Evolutionary conservation across 2,113 vertebrate genomes (phyloP), one percentile per base, ranked within the genome.

Genomic region (Ornithorhynchus anatinus): DNA sequence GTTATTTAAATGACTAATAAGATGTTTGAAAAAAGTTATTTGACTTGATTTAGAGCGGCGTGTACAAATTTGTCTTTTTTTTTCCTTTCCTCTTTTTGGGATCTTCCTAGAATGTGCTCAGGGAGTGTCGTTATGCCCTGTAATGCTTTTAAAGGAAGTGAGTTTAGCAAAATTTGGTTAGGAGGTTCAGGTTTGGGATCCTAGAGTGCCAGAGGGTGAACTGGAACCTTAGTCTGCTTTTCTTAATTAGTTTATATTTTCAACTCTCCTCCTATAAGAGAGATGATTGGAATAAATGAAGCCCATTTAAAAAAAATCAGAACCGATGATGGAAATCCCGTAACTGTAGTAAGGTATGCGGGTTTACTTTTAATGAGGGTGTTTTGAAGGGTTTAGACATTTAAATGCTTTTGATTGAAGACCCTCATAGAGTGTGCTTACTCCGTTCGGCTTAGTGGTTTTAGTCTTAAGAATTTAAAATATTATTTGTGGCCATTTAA

Each of bases 251-350:
- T 16, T 4, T 48, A 48, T 27, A 15, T 48, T 48, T 48, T 22
- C 29, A 48, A 5, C 29, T 6, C 7, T 53, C 19, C 22, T 51
- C 50, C 56, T 76, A 32, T 51, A 47, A 58, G 37, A 38, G 23
- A 27, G 67, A 59, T 65, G 17, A 51, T 65, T 23, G 56, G 23
- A 45, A 40, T 65, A 71, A 73, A 52, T 58, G 36, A 59, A 54
- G 50, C 43, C 10, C 32, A 47, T 59, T 57, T 48, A 27, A 16
- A 48, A 48, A 52, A 52, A 65, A 70, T 73, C 42, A 31, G 23
- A 64, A 37, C 14, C 69, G 1, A 48, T 25, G 13, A 48, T 48
- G 45, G 23, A 48, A 48, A 27, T 48, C 23, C 5, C 23, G 23
- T 48, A 27, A 16, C 23, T 48, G 23, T n/a, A 25, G 6, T 48